Evolutionary conservation across 2,888 invertebrate genomes (phyloP).

Genomic region (Andrena bicolor): DNA sequence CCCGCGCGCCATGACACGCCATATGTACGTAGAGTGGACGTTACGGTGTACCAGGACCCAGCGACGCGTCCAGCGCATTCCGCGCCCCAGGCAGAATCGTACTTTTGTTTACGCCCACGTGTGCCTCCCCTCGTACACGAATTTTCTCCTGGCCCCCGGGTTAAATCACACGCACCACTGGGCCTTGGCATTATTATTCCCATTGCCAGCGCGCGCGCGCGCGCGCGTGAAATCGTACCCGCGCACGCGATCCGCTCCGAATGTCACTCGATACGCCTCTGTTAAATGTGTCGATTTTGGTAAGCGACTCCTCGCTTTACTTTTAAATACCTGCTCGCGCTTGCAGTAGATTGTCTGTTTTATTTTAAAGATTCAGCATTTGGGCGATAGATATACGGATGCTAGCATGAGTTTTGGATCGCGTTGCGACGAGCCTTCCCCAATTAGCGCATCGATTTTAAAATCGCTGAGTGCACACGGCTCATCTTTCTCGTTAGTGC

Average conservation of each 20-base stretch:
- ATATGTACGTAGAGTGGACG: slow-evolving; percentile 58
- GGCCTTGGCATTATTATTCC: slow-evolving; percentile 38
- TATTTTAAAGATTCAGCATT: background rate
- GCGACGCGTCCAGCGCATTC: slow-evolving; percentile 60
- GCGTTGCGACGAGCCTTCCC: too few species aligned
- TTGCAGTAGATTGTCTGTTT: background rate
- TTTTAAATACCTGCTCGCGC: background rate
- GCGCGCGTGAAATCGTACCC: slow-evolving; percentile 3
- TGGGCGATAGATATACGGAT: background rate
- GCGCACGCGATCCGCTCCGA: background rate
- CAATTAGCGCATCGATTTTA: background rate
- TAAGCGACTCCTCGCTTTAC: background rate
- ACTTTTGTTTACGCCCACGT: slow-evolving; percentile 65
- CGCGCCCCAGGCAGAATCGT: slow-evolving; percentile 63
- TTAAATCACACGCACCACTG: slow-evolving; percentile 33
- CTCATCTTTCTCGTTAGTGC: background rate
- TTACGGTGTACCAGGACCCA: slow-evolving; percentile 49
- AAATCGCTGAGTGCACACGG: background rate
- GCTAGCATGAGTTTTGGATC: background rate
- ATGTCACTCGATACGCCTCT: background rate
- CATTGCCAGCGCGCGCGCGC: slow-evolving; percentile 1
- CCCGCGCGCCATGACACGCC: slow-evolving; percentile 64
- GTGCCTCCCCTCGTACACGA: slow-evolving; percentile 41
- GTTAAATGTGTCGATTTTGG: background rate
- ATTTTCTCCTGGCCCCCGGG: slow-evolving; percentile 41